phyloP scores from a whole-genome alignment of 2,888 invertebrate genomes.

The Catocala nupta region DNA sequence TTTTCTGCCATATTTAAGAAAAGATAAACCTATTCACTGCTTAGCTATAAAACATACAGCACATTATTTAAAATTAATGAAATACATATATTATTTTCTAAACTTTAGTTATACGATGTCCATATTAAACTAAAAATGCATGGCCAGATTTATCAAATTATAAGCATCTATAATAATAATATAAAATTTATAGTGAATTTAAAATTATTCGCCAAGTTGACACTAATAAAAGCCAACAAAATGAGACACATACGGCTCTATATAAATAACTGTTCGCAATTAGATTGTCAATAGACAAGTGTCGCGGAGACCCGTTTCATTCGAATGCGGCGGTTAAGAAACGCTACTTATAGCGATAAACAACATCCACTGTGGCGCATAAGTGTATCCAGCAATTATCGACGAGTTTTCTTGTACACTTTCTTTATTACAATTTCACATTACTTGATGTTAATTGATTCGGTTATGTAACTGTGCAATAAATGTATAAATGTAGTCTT shows the following conservation, averaged over 20 bases:
- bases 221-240: neutral
- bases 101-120: too few relatives aligned
- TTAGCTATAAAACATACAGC: too few relatives aligned
- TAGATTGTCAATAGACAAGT: constrained; percentile 85
- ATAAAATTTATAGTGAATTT: too few relatives aligned
- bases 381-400: constrained; percentile 61
- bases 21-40: too few relatives aligned
- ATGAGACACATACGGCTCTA: constrained; percentile 61
- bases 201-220: too few relatives aligned
- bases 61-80: too few relatives aligned
- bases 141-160: too few relatives aligned
- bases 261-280: constrained; percentile 76
- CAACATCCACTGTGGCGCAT: constrained; percentile 50
- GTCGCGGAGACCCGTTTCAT: constrained; percentile 73
- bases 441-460: constrained; percentile 39
- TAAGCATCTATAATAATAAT: too few relatives aligned
- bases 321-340: constrained; percentile 70
- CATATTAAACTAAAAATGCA: too few relatives aligned
- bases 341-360: constrained; percentile 66
- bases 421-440: constrained; percentile 64
- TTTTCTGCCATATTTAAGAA: too few relatives aligned
- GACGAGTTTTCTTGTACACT: constrained; percentile 68
- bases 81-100: too few relatives aligned
- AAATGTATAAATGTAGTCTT: neutral
- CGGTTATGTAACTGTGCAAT: constrained; percentile 25